Evolutionary conservation across 2,797 vertebrate species (phyloP), one percentile per base, ranked within the genome.

Genomic region (Novumbra hubbsi): DNA sequence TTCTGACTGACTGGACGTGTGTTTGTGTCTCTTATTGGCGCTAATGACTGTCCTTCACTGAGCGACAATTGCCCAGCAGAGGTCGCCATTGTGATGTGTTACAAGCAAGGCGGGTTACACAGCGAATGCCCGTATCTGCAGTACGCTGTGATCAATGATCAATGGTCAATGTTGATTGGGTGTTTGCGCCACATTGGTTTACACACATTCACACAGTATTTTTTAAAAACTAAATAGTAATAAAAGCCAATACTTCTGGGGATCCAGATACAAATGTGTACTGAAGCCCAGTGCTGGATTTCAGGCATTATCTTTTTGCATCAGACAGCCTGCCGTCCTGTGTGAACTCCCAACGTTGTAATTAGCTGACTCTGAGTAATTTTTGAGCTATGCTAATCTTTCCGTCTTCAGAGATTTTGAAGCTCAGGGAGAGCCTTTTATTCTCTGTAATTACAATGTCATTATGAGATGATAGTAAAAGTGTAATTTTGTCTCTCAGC

Each of bases 81-180:
- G 86, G 89, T 83, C 84, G 83, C 82, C 87, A 84, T 91, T 68
- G 80, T 14, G 79, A 78, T 84, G 52, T 65, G 63, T 48, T 48
- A 48, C 66, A 21, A 38, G 34, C 41, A 32, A 24, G 66, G 5
- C 17, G 8, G 21, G 16, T 34, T 4, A 67, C 41, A 4, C 2
- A 34, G 7, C 41, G 55, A 57, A 21, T 21, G 21, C n/a, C 21
- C 3, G 1, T 24, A 12, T 1, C 24, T 12, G 21, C 21, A 9
- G 55, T 60, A 11, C 55, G 24, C 21, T 60, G 55, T 24, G 55
- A 24, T 12, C 11, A 60, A 60, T 24, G 55, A 2, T 3, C 14
- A 12, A 12, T 24, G 21, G 55, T 12, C 21, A 21, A 60, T 24
- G 9, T 11, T 60, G 55, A 60, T 24, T 60, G n/a, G 11, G 24